Evolutionary conservation across 2,113 vertebrate species (phyloP).

Genomic region (Prolemur simus): DNA sequence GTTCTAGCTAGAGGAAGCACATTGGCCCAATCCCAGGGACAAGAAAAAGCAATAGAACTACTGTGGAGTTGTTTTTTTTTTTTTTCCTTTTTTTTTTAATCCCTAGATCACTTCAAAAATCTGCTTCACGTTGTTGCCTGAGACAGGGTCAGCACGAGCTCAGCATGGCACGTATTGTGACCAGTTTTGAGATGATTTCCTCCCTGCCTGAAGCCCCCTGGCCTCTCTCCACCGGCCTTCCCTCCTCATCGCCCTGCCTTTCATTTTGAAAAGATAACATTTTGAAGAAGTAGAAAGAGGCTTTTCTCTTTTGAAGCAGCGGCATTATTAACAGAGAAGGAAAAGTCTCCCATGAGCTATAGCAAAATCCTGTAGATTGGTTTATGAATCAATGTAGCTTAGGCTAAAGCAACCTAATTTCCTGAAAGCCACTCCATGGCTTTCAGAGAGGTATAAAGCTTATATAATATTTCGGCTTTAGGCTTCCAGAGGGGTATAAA

Average conservation of each 20-base stretch:
- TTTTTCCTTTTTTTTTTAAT: not conserved
- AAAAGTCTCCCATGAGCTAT: conserved; percentile 76
- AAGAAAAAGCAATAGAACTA: not conserved
- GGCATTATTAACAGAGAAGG: conserved; percentile 69
- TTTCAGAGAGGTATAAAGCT: conserved; percentile 68
- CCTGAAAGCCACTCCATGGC: conserved; percentile 77
- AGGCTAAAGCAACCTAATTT: conserved; percentile 80
- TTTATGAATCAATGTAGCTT: conserved; percentile 81
- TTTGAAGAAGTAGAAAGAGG: not conserved
- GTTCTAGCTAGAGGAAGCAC: not conserved
- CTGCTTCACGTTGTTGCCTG: not conserved
- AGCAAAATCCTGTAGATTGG: conserved; percentile 78
- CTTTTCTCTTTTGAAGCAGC: conserved; percentile 32
- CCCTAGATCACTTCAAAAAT: not conserved
- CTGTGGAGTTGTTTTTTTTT: not conserved
- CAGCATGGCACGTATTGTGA: accelerated
- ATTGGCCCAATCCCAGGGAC: not conserved
- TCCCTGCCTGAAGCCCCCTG: not conserved
- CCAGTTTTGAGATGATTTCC: not conserved
- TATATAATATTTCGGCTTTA: conserved; percentile 63
- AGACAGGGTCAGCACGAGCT: not conserved
- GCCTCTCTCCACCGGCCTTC: not conserved
- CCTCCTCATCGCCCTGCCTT: not conserved
- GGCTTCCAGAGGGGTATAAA: conserved; percentile 71
- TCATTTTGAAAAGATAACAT: not conserved